Percentiles rank a stretch among this genome's conserved stretches.
phyloP scores from a whole-genome alignment of 2,797 vertebrate species.

The Syngnathus acus region DNA sequence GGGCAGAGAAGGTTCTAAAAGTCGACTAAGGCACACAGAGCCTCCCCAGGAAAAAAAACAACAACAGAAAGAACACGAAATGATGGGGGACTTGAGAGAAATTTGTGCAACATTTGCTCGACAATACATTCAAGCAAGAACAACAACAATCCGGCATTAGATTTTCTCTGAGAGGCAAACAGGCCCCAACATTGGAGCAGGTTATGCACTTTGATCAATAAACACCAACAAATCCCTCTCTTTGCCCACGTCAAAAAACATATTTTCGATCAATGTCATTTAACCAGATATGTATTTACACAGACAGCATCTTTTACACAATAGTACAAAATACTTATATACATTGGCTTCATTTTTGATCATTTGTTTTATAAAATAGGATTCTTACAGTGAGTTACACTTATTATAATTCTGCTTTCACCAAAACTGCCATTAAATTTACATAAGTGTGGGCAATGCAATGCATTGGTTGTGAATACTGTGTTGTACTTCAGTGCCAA shows the following conservation, averaged over 20 bases:
- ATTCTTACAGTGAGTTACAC: constrained; percentile 68
- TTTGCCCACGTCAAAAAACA: constrained; percentile 39
- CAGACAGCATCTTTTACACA: constrained; percentile 80
- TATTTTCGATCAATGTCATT: constrained; percentile 36
- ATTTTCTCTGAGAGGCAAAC: constrained; percentile 80
- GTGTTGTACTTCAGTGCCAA: not conserved
- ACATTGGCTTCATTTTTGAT: constrained; percentile 83
- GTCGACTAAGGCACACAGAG: constrained; percentile 96
- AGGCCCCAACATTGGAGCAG: constrained; percentile 57
- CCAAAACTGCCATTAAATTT: constrained; percentile 45
- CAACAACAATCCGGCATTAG: constrained; percentile 78
- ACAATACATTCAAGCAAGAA: constrained; percentile 87
- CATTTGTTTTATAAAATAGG: constrained; percentile 92
- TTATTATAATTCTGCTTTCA: constrained; percentile 46
- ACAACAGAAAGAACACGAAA: constrained; percentile 5
- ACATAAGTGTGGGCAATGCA: constrained; percentile 15
- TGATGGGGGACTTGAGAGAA: constrained; percentile 64
- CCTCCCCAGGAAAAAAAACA: constrained; percentile 61
- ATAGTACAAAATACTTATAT: constrained; percentile 93
- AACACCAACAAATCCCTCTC: constrained; percentile 52
- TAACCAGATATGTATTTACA: constrained; percentile 73
- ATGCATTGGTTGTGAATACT: not conserved
- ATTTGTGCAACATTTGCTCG: constrained; percentile 85
- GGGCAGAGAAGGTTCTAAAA: constrained; percentile 75
- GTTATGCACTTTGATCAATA: constrained; percentile 53